These are phyloP conservation scores for Porphyrio hochstetteri DNA, from an alignment of 2,113 vertebrate genomes.

Conservation along the genomic window DNA sequence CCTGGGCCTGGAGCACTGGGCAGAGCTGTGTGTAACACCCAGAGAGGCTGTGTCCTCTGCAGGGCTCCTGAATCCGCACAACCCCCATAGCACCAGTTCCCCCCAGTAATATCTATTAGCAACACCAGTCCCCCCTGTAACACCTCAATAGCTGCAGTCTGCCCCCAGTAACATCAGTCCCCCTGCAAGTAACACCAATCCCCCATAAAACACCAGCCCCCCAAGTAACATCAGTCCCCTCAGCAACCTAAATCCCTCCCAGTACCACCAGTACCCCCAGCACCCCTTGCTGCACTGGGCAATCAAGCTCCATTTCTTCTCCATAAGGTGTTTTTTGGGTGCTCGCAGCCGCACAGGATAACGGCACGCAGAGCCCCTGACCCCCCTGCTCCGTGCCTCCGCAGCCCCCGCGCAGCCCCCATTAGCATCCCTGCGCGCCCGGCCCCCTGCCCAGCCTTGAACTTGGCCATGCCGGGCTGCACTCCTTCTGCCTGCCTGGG, in stretches of 20 bases:
- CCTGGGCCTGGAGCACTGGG: neutral
- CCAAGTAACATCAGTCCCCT: neutral
- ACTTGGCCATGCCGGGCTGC: conserved; percentile 65
- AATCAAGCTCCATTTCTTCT: neutral
- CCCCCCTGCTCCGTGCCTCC: neutral
- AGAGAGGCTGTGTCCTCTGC: neutral
- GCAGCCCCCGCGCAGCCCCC: neutral
- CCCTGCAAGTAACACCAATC: neutral
- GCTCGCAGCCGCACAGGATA: neutral
- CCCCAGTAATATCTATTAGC: neutral
- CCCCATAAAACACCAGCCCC: neutral
- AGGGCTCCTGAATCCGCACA: neutral
- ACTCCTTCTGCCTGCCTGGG: conserved; percentile 59
- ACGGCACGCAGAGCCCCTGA: neutral
- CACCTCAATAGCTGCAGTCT: neutral
- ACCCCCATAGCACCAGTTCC: neutral
- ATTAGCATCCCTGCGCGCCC: conserved; percentile 39
- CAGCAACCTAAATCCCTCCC: neutral
- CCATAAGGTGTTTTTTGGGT: neutral
- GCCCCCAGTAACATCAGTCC: neutral
- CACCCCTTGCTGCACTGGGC: neutral
- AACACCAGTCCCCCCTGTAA: neutral
- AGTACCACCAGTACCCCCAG: neutral
- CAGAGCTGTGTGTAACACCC: neutral
- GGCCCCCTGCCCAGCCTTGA: conserved; percentile 66